These are phyloP conservation scores for Polydrusus tereticollis DNA, from an alignment of 2,888 invertebrate species.

Conservation along the genomic window DNA sequence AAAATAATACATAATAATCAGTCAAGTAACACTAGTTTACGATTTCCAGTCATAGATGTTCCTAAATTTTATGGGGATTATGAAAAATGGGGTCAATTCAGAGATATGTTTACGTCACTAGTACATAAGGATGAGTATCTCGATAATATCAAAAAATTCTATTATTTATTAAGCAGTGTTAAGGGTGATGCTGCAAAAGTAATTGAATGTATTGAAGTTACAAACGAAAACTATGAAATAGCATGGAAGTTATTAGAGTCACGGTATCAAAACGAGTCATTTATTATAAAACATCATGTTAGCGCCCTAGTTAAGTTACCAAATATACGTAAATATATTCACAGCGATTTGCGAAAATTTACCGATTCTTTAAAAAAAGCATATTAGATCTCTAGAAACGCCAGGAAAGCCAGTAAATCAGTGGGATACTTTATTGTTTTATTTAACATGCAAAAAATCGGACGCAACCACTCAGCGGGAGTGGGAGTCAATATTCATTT, in stretches of 20 bases:
- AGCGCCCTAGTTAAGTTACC: neutral
- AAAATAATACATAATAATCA: too few species aligned
- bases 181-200: slow-evolving; percentile 46
- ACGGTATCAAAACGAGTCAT: slow-evolving; percentile 46
- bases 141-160: slow-evolving; percentile 32
- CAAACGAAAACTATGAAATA: slow-evolving; percentile 45
- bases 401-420: slow-evolving; percentile 5
- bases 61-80: neutral
- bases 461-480: neutral
- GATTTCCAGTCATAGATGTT: too few species aligned
- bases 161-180: slow-evolving; percentile 44
- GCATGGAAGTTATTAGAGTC: slow-evolving; percentile 46
- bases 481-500: neutral
- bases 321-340: neutral
- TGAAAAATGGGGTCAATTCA: slow-evolving; percentile 43
- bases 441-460: slow-evolving; percentile 4
- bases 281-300: slow-evolving; percentile 43
- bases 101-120: slow-evolving; percentile 45
- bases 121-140: slow-evolving; percentile 41
- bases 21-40: neutral
- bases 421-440: slow-evolving; percentile 21
- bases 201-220: slow-evolving; percentile 45
- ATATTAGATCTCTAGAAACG: neutral
- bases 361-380: slow-evolving; percentile 9
- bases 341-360: neutral